phyloP scores from a whole-genome alignment of 2,113 vertebrate species.

The Pyxicephalus adspersus region DNA sequence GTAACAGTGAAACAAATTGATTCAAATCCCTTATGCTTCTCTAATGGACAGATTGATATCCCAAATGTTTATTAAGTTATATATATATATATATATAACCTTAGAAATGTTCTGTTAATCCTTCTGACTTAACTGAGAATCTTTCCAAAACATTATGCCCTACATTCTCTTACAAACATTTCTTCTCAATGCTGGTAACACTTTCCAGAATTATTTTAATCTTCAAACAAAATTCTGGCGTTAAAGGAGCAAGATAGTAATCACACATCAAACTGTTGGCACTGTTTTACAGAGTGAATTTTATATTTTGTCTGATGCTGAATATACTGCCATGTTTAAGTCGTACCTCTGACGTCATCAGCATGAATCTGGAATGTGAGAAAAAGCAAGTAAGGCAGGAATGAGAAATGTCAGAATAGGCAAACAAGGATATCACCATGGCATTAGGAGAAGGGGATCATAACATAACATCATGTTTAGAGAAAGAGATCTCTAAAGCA shows the following conservation, averaged over 20 bases:
- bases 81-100: background rate
- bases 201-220: conserved; percentile 28
- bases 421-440: too few relatives aligned
- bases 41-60: too few relatives aligned
- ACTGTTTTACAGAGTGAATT: background rate
- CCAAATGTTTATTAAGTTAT: too few relatives aligned
- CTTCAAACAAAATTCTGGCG: conserved; percentile 5
- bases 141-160: conserved; percentile 30
- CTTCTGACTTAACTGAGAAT: background rate
- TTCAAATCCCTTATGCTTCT: too few relatives aligned
- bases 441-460: too few relatives aligned
- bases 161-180: background rate
- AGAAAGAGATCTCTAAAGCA: too few relatives aligned
- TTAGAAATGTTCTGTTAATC: conserved; percentile 22
- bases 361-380: background rate
- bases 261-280: background rate
- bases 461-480: too few relatives aligned
- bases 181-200: conserved; percentile 8
- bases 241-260: background rate
- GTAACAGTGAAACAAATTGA: too few relatives aligned
- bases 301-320: background rate
- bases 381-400: background rate
- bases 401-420: background rate
- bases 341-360: background rate
- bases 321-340: background rate